Percentiles rank a stretch among this genome's conserved stretches.
Conservation (phyloP, 2,888 invertebrate genomes). For the Formica aserva region DNA sequence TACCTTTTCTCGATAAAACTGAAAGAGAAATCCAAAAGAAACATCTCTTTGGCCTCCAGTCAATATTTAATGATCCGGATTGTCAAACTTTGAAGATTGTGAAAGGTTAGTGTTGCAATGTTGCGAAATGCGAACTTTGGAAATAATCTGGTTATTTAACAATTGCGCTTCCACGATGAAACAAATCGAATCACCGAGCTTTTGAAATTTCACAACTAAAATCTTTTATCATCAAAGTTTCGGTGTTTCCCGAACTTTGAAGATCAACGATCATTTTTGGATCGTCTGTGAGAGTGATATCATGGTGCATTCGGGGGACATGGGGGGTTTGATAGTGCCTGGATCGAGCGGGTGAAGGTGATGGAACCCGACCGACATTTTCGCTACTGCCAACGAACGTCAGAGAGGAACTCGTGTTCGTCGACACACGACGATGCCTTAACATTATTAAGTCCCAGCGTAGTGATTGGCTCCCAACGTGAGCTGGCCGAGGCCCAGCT, state of each 20-base stretch:
- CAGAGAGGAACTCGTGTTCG: slow-evolving; percentile 61
- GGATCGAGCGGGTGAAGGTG: slow-evolving; percentile 53
- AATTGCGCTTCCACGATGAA: slow-evolving; percentile 27
- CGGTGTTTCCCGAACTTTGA: neutral
- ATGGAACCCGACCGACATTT: slow-evolving; percentile 58
- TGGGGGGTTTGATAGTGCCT: slow-evolving; percentile 54
- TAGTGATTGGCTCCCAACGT: slow-evolving; percentile 38
- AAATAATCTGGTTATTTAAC: neutral
- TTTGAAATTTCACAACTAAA: slow-evolving; percentile 21
- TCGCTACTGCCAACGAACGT: slow-evolving; percentile 78
- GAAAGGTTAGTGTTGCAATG: slow-evolving; percentile 2
- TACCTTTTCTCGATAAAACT: neutral
- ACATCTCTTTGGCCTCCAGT: neutral
- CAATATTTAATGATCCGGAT: neutral
- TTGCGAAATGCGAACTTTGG: slow-evolving; percentile 9
- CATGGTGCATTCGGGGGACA: slow-evolving; percentile 30
- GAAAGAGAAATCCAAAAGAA: neutral
- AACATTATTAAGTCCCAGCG: slow-evolving; percentile 73
- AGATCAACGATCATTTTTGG: slow-evolving; percentile 19
- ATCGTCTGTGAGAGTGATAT: slow-evolving; percentile 25
- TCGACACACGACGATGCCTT: slow-evolving; percentile 80
- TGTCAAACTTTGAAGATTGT: slow-evolving; percentile 3
- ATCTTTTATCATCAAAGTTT: neutral
- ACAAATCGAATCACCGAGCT: slow-evolving; percentile 18
- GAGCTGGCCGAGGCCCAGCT: slow-evolving; percentile 30